Conservation (phyloP, 2,888 invertebrate genomes). For the Alsophila aescularia region DNA sequence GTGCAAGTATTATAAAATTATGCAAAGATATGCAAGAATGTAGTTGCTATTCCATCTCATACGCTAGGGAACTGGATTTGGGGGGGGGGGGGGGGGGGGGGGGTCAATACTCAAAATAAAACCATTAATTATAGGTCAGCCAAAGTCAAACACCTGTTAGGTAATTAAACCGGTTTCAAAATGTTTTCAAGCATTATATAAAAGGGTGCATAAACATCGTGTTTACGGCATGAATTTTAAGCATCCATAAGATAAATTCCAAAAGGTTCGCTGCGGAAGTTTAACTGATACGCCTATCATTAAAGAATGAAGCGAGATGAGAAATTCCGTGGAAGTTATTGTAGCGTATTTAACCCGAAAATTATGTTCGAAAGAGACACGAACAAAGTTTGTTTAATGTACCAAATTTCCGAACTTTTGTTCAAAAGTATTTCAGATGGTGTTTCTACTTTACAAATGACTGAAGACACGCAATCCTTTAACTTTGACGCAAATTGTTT, state of each 20-base stretch:
- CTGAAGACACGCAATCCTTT: constrained; percentile 7
- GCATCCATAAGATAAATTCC: constrained; percentile 20
- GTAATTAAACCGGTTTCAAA: background rate
- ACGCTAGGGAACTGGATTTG: too few relatives aligned
- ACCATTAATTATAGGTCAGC: too few relatives aligned
- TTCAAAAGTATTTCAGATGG: constrained; percentile 8
- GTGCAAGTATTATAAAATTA: too few relatives aligned
- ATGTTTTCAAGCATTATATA: constrained; percentile 17
- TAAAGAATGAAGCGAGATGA: constrained; percentile 26
- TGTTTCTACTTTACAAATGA: constrained; percentile 7
- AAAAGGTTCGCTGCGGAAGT: constrained; percentile 16
- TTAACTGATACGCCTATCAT: constrained; percentile 28
- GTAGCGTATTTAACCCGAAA: constrained; percentile 24
- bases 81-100: too few relatives aligned
- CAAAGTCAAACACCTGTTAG: too few relatives aligned
- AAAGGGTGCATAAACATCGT: constrained; percentile 12
- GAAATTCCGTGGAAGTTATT: constrained; percentile 28
- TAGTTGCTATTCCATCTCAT: too few relatives aligned
- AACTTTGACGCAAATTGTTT: background rate
- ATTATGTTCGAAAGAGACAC: constrained; percentile 20
- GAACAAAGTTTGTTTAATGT: constrained; percentile 27
- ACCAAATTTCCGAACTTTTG: constrained; percentile 13
- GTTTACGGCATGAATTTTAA: constrained; percentile 22
- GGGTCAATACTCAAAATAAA: too few relatives aligned
- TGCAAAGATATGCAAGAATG: too few relatives aligned